Base-by-base conservation (phyloP, 2,888 invertebrate species). In the Elmis aenea region DNA sequence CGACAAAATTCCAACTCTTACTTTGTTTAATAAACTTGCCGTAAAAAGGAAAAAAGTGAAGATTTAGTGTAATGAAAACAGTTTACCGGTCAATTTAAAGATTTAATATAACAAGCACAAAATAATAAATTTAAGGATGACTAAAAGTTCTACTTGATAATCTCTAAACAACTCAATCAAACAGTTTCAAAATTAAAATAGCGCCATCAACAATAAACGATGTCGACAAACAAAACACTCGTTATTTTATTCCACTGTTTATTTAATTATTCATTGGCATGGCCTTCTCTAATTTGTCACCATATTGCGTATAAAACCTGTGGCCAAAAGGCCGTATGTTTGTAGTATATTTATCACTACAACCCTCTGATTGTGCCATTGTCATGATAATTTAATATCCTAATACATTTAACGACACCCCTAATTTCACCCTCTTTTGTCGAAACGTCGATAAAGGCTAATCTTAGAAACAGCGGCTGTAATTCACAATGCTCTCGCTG, bases 381-480 rank as follows among this genome's bases (percentile, higher is more conserved):
- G 68, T 68, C 67, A 67, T 68, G 68, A 66, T 68, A 68, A 68
- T 68, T 68, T 68, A 68, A 68, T 68, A 68, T 67, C 67, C 61
- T 68, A 67, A 68, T 67, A 67, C 67, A 62, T 67, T 68, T 67
- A 67, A 67, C 66, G 64, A 66, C 65, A 64, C 66, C 66, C 54
- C 65, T 66, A 67, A 67, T 65, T 66, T 66, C 44, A 32, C 41
- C 46, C 46, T 46, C 45, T 40, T 46, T 45, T 45, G 45, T 46
- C 29, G 34, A 30, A 28, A 29, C 9, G 33, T 35, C 39, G 40
- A 33, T 46, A 33, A 47, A 33, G 45, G 22, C 41, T 38, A 44
- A 41, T 42, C 46, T 46, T 36, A 42, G 30, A 46, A 42, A 42
- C 37, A 45, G 35, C 29, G 25, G 38, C 33, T 20, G 24, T 29